Conservation (phyloP, 2,888 invertebrate genomes). For the Agonopterix subpropinquella region DNA sequence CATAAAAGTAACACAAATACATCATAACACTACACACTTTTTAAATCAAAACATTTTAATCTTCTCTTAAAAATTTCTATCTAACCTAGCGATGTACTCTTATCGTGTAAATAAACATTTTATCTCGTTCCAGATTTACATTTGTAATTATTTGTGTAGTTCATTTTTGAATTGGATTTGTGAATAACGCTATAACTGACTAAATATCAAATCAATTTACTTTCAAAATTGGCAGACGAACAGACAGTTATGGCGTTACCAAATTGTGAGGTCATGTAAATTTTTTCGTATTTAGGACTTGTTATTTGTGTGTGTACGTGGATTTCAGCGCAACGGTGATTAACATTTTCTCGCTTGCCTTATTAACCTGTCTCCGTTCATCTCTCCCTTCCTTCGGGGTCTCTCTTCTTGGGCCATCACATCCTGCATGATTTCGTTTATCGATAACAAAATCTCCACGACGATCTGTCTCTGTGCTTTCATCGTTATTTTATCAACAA, state of each 20-base stretch:
- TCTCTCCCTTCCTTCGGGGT: slow-evolving; percentile 47
- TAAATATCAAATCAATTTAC: background rate
- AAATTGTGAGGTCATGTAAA: slow-evolving; percentile 52
- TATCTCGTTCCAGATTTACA: slow-evolving; percentile 69
- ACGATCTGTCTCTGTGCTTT: slow-evolving; percentile 66
- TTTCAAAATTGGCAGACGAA: background rate
- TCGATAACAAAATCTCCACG: slow-evolving; percentile 50
- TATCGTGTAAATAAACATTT: slow-evolving; percentile 72
- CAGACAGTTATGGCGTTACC: slow-evolving; percentile 39
- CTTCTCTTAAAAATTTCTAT: slow-evolving; percentile 73
- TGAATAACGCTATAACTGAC: slow-evolving; percentile 54
- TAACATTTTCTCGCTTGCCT: slow-evolving; percentile 73
- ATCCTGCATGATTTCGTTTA: slow-evolving; percentile 56
- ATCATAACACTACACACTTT: slow-evolving; percentile 1
- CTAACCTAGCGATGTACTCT: slow-evolving; percentile 69
- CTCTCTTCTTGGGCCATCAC: slow-evolving; percentile 41
- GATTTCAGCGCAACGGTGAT: slow-evolving; percentile 67
- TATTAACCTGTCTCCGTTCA: slow-evolving; percentile 57
- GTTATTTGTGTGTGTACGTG: slow-evolving; percentile 71
- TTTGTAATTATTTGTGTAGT: slow-evolving; percentile 72
- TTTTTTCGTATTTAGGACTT: slow-evolving; percentile 65
- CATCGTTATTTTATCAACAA: slow-evolving; percentile 32
- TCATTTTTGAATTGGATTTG: slow-evolving; percentile 50
- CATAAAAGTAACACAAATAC: background rate
- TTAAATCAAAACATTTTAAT: slow-evolving; percentile 44